Percentiles rank a stretch among this genome's conserved stretches.
phyloP scores from a whole-genome alignment of 1,140 invertebrate genomes.

The Uloborus diversus region DNA sequence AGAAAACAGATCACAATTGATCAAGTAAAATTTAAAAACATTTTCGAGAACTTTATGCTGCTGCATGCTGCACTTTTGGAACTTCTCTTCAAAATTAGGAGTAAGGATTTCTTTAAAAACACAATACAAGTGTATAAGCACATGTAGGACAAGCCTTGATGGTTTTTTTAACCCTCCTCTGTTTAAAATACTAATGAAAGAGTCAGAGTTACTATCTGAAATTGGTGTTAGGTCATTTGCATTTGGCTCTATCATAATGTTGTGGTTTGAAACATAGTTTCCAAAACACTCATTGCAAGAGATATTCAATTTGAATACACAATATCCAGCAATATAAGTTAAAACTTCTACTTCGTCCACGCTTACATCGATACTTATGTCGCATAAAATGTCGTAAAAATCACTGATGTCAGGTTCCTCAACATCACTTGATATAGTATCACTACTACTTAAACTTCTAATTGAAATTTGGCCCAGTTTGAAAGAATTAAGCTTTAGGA shows the following conservation, averaged over 20 bases:
- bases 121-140: too few relatives aligned
- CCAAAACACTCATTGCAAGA: background rate
- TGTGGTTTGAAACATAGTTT: background rate
- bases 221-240: background rate
- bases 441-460: background rate
- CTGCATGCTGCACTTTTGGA: too few relatives aligned
- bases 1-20: too few relatives aligned
- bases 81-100: too few relatives aligned
- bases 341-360: background rate
- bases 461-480: background rate
- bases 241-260: background rate
- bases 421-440: background rate
- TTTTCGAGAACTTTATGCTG: too few relatives aligned
- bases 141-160: too few relatives aligned
- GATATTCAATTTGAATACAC: background rate
- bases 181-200: background rate
- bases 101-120: too few relatives aligned
- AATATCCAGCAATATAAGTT: slow-evolving; percentile 1
- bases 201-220: background rate
- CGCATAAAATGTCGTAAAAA: background rate
- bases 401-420: background rate
- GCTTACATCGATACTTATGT: background rate
- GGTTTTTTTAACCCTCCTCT: background rate
- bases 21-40: too few relatives aligned
- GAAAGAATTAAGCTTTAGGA: background rate